These are phyloP conservation scores for Lysandra bellargus DNA, from an alignment of 2,888 invertebrate genomes.

Conservation along the genomic window DNA sequence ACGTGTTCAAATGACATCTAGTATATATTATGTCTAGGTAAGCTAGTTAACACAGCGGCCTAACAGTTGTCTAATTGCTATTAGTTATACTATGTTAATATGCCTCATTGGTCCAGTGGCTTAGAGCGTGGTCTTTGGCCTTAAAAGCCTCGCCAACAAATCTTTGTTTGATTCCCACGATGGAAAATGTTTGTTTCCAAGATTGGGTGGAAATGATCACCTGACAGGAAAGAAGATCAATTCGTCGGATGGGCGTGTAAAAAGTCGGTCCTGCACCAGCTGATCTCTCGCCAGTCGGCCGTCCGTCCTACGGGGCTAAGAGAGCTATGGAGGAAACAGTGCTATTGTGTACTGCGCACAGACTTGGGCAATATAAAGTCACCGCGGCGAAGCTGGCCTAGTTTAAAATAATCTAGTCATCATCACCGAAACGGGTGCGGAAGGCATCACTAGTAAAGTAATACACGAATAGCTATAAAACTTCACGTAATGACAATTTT, in stretches of 20 bases:
- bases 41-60: not conserved
- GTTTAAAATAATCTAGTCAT: not conserved
- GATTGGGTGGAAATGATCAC: not conserved
- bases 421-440: not conserved
- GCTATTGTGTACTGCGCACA: not conserved
- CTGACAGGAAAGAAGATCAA: not conserved
- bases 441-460: not conserved
- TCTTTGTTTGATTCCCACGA: too few relatives aligned
- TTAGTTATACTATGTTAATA: not conserved
- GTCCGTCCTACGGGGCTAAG: not conserved
- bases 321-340: too few relatives aligned
- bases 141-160: too few relatives aligned
- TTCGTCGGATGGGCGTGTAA: not conserved
- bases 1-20: not conserved
- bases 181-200: not conserved
- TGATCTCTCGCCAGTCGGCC: not conserved
- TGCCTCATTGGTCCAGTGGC: not conserved
- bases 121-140: not conserved
- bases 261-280: not conserved
- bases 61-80: not conserved
- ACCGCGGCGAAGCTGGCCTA: not conserved
- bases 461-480: not conserved
- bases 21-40: not conserved
- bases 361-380: not conserved
- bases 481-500: not conserved